A percentile compares a stretch with the other conserved stretches of the same genome.
Conservation (phyloP, 53 echinoderm and acorn worm species). For the Crossaster papposus region DNA sequence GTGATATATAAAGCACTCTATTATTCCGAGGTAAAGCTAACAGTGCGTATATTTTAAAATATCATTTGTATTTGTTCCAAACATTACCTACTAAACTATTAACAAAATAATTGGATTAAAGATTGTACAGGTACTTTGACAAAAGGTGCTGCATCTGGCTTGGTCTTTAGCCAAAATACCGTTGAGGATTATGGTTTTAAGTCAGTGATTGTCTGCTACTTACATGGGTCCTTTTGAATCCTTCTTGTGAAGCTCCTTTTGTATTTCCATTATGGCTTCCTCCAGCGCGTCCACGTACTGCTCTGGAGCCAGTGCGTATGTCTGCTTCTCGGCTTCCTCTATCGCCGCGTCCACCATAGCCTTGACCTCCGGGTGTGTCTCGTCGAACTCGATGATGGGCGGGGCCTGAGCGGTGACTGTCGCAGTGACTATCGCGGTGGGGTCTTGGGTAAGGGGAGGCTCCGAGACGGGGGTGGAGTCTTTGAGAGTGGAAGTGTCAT, state of each 20-base stretch:
- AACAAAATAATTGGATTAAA: too few relatives aligned
- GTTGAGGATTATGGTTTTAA: neutral
- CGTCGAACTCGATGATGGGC: slow-evolving; percentile 71
- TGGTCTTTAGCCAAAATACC: too few relatives aligned
- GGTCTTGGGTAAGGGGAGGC: slow-evolving; percentile 62
- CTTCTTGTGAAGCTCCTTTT: slow-evolving; percentile 81
- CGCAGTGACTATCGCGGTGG: slow-evolving; percentile 71
- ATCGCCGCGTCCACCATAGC: slow-evolving; percentile 73
- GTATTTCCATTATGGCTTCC: slow-evolving; percentile 85
- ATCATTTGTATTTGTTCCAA: too few relatives aligned
- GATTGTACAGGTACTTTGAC: too few relatives aligned
- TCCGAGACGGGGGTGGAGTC: slow-evolving; percentile 56
- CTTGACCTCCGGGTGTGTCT: slow-evolving; percentile 85
- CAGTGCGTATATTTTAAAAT: too few relatives aligned
- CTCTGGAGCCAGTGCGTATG: slow-evolving; percentile 85
- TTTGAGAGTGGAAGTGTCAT: slow-evolving; percentile 59
- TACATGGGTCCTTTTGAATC: slow-evolving; percentile 83
- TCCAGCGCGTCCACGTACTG: slow-evolving; percentile 94
- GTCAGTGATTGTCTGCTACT: neutral
- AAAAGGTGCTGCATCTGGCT: too few relatives aligned
- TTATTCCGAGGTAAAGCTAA: too few relatives aligned
- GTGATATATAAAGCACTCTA: too few relatives aligned
- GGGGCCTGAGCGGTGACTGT: slow-evolving; percentile 60
- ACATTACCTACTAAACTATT: too few relatives aligned
- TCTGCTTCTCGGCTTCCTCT: slow-evolving; percentile 82